Base-by-base conservation (phyloP, 2,113 vertebrate species). In the Ictidomys tridecemlineatus region DNA sequence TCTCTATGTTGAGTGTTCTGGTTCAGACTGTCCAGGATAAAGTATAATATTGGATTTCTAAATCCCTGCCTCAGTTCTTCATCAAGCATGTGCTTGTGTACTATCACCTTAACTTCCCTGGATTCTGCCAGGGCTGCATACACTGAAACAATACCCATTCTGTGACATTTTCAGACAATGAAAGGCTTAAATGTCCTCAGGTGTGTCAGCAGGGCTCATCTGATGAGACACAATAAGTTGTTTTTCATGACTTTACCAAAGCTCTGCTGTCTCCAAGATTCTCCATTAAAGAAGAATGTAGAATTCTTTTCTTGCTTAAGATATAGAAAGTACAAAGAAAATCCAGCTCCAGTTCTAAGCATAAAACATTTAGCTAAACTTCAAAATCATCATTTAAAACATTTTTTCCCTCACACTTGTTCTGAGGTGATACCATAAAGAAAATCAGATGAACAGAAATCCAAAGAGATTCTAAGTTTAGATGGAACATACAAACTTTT, bases 191-290 rank as follows among this genome's bases (percentile, higher is more conserved):
- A 63, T 24, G 5, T 34, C 53, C 20, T 89, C 51, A 45, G 37
- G 28, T 45, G 0, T 85, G 10, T 77, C 26, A 45, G 30, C 11
- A 28, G 9, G 48, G 56, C 72, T 53, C 26, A 78, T 6, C 34
- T 26, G 16, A 53, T 86, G 53, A 76, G 37, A 10, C 18, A 70
- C 22, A 73, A 61, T 63, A 67, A 82, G 7, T 48, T 56, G 13
- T 65, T 93, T 80, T 84, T 88, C 53, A 18, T 69, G 16, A 79
- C 34, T 93, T 79, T 85, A 4, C 16, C 89, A 74, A 79, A 84
- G 45, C 63, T 48, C 74, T 74, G 34, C 39, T 85, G 12, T 63
- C 65, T 87, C 53, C 37, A 92, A 56, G 4, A 10, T 73, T 94
- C 65, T 76, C 17, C 80, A 28, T 85, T 85, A 53, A 85, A 85